Evolutionary conservation across 2,888 invertebrate species (phyloP).

Genomic region (Ceramica pisi): DNA sequence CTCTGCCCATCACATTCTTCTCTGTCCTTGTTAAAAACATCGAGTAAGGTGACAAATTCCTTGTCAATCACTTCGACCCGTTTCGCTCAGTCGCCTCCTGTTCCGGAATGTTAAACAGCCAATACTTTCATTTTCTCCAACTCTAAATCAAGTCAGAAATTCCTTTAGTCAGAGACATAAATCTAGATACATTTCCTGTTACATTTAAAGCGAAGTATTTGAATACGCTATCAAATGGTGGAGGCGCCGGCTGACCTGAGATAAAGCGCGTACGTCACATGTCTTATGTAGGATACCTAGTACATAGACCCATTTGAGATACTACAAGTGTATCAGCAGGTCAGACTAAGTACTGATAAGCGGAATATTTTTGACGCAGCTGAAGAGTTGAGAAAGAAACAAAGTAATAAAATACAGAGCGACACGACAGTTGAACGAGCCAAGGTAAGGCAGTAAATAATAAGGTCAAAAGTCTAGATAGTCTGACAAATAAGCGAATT

Average conservation of each 20-base stretch:
- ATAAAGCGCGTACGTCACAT: conserved; percentile 66
- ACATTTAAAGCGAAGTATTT: conserved; percentile 48
- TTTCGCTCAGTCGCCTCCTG: conserved; percentile 20
- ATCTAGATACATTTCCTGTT: conserved; percentile 51
- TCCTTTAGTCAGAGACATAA: conserved; percentile 23
- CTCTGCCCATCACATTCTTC: not conserved
- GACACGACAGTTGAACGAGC: not conserved
- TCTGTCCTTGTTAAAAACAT: conserved; percentile 18
- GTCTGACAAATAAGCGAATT: not conserved
- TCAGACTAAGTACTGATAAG: conserved; percentile 62
- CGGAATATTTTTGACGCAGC: conserved; percentile 23
- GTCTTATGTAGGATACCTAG: conserved; percentile 64
- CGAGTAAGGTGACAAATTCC: conserved; percentile 41
- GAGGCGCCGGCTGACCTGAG: conserved; percentile 71
- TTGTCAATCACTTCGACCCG: conserved; percentile 55
- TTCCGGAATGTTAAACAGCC: conserved; percentile 55
- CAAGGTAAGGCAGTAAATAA: not conserved
- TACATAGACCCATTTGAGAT: conserved; percentile 55
- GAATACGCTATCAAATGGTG: conserved; percentile 58
- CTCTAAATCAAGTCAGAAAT: conserved; percentile 53
- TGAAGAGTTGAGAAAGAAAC: conserved; percentile 3
- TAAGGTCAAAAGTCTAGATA: not conserved
- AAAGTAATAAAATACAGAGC: conserved; percentile 23
- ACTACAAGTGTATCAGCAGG: conserved; percentile 61
- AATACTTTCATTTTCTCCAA: conserved; percentile 31